Base-by-base conservation (phyloP, 2,113 vertebrate species). In the Phrynosoma platyrhinos region DNA sequence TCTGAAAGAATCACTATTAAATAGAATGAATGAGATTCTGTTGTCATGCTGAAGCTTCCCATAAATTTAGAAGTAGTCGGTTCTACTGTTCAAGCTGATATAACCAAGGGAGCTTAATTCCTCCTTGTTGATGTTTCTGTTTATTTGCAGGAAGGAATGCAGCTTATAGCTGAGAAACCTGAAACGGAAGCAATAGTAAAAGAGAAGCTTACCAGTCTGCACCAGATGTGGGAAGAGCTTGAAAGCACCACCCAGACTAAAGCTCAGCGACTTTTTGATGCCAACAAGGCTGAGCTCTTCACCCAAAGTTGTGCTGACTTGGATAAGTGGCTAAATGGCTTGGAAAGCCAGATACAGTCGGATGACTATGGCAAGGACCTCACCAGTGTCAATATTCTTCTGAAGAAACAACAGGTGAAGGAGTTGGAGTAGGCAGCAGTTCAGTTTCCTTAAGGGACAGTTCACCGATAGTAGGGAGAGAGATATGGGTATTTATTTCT, bases 361-460 rank as follows among this genome's bases (percentile, higher is more conserved):
- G 98, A 99, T 0, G 99, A 99, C 95, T 98, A 98, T 0, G 99
- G 99, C 89, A 99, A 99, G 91, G 99, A 99, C 91, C 97, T 99
- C 92, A 99, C 99, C 94, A 99, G 98, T 0, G 98, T 99, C 94
- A 99, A 98, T 96, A 99, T 99, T 94, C 96, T 99, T 84, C 97
- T 99, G 74, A 99, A 99, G 92, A 99, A 99, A 84, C 99, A 99
- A 83, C 98, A 99, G 98, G 98, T 98, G 95, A 96, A 92, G 27
- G 27, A 6, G 30, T 66, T 55, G 47, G 62, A 78, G 9, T 14
- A 52, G 40, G 12, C 47, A 47, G n/a, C 9, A 2, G 9, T 53
- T 30, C 66, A 23, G 47, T 58, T 86, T 72, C 47, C 5, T 23
- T 58, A 27, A 16, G 55, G 32, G n/a, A 18, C 42, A 27, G 21